Evolutionary conservation across 2,888 invertebrate genomes (phyloP).

Genomic region (Melieria omissa): DNA sequence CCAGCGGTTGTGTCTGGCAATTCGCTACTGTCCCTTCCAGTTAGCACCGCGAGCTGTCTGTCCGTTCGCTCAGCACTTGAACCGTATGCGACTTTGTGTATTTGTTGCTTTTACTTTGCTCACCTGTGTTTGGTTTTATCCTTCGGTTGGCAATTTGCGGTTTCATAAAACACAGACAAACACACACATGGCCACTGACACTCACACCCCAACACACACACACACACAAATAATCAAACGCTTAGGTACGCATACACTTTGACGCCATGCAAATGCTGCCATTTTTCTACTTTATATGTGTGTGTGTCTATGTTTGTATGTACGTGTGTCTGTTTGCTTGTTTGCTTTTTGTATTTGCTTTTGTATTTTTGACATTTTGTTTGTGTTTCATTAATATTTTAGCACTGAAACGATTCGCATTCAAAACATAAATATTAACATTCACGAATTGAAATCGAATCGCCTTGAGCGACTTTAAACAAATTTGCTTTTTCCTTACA

Average conservation of each 20-base stretch:
- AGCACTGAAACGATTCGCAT: conserved; percentile 57
- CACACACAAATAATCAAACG: too few relatives aligned
- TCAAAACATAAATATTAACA: conserved; percentile 63
- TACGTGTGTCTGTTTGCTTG: conserved; percentile 2
- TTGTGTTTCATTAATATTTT: conserved; percentile 62
- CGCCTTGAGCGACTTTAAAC: conserved; percentile 53
- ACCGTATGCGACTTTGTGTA: too few relatives aligned
- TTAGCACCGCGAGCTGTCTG: too few relatives aligned
- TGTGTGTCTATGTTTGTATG: conserved; percentile 7
- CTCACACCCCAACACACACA: neutral
- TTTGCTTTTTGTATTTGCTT: neutral
- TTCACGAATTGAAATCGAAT: conserved; percentile 61
- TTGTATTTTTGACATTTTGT: conserved; percentile 52
- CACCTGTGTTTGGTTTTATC: too few relatives aligned
- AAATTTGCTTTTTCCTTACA: too few relatives aligned
- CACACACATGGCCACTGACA: neutral
- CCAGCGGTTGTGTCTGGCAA: too few relatives aligned
- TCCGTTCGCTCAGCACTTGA: too few relatives aligned
- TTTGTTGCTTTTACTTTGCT: too few relatives aligned
- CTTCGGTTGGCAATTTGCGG: neutral
- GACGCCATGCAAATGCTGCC: neutral
- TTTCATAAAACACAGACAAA: neutral
- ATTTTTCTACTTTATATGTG: neutral
- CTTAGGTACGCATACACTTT: neutral
- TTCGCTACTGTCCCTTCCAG: too few relatives aligned